Conservation (phyloP, 2,113 vertebrate species). For the Thinocorus orbignyianus region DNA sequence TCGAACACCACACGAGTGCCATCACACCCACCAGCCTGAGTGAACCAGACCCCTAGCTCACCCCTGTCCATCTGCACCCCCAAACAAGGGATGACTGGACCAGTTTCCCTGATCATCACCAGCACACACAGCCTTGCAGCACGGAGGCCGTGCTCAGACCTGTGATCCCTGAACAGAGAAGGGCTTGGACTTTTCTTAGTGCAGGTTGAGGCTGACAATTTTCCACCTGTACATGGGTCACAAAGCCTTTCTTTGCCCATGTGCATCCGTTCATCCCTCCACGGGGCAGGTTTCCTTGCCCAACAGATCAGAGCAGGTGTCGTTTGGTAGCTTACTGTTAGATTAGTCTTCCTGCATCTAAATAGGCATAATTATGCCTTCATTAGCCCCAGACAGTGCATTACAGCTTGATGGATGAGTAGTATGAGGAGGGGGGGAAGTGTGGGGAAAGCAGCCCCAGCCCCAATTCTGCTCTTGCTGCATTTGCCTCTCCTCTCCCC, state of each 20-base stretch:
- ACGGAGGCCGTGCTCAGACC: accelerated
- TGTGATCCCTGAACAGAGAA: neutral
- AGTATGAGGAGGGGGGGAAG: neutral
- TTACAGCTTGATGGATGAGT: conserved; percentile 8
- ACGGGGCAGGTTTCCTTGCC: neutral
- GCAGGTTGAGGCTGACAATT: neutral
- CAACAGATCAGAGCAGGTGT: conserved; percentile 38
- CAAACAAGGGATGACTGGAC: accelerated
- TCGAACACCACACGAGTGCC: neutral
- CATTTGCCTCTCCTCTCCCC: neutral
- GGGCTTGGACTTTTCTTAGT: neutral
- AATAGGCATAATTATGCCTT: conserved; percentile 62
- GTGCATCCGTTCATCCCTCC: neutral
- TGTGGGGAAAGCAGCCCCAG: neutral
- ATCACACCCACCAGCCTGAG: neutral
- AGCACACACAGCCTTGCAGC: neutral
- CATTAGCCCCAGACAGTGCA: conserved; percentile 58
- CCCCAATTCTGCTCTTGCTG: neutral
- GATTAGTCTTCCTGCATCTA: conserved; percentile 63
- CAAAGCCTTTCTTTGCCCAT: accelerated
- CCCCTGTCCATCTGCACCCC: accelerated
- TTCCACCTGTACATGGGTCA: neutral
- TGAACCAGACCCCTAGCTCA: neutral
- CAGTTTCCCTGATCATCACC: neutral
- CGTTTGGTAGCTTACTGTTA: conserved; percentile 36